These are phyloP conservation scores for Gallinago nigripennis DNA, from an alignment of 2,797 vertebrate species.

Conservation along the genomic window DNA sequence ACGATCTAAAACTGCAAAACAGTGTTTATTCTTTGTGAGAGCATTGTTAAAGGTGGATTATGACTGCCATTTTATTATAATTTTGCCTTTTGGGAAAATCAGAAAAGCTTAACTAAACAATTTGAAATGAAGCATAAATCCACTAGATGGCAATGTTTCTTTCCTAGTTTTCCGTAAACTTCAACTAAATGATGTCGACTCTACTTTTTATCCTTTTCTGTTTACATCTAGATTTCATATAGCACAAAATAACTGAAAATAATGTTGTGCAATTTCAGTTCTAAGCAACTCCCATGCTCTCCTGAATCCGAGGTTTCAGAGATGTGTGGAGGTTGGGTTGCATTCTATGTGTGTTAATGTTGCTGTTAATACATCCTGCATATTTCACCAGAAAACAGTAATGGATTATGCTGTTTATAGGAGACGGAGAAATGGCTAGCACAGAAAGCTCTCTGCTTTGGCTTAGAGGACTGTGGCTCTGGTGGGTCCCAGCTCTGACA, in stretches of 20 bases:
- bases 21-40: neutral
- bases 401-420: neutral
- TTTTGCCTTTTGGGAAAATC: neutral
- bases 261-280: neutral
- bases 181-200: neutral
- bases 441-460: neutral
- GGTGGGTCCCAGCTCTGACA: neutral
- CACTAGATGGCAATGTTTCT: slow-evolving; percentile 37
- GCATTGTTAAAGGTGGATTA: neutral
- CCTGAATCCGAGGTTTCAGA: neutral
- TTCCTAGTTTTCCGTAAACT: neutral
- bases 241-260: neutral
- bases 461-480: neutral
- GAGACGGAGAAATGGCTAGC: neutral
- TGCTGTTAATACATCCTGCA: neutral
- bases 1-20: neutral
- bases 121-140: neutral
- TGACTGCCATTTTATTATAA: neutral
- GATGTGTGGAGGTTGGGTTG: neutral
- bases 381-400: neutral
- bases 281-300: neutral
- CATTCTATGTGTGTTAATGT: neutral
- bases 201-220: neutral
- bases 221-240: neutral
- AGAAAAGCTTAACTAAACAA: neutral